Conservation (phyloP, 2,797 vertebrate genomes). For the Fistularia tabacaria region DNA sequence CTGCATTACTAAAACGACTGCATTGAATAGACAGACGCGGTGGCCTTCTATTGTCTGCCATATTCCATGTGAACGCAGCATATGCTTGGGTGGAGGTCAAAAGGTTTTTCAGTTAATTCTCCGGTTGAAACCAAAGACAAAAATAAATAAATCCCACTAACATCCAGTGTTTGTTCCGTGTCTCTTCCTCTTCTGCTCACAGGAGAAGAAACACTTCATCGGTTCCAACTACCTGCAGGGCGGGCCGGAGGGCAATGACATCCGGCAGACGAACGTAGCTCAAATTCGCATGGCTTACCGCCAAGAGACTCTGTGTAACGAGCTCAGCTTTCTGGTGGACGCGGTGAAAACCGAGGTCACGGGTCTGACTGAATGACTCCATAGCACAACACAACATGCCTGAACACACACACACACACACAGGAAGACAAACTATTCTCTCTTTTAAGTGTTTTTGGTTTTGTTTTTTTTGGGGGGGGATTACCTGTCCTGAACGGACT, state of each 20-base stretch:
- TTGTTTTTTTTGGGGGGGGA: too few relatives aligned
- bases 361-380: conserved; percentile 37
- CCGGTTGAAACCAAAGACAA: too few relatives aligned
- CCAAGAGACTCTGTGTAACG: conserved; percentile 89
- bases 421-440: too few relatives aligned
- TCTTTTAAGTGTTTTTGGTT: too few relatives aligned
- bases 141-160: background rate
- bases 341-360: conserved; percentile 81
- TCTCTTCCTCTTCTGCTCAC: conserved; percentile 1
- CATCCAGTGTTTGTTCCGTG: background rate
- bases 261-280: conserved; percentile 90
- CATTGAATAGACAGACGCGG: too few relatives aligned
- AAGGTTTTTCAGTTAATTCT: too few relatives aligned
- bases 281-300: conserved; percentile 96
- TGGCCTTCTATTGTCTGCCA: too few relatives aligned
- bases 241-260: conserved; percentile 91
- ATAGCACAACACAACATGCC: background rate
- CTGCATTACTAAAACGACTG: too few relatives aligned
- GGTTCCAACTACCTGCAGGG: conserved; percentile 88
- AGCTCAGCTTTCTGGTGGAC: conserved; percentile 91
- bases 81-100: too few relatives aligned
- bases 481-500: too few relatives aligned
- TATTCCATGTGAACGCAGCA: too few relatives aligned
- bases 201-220: conserved; percentile 95
- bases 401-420: too few relatives aligned